Percentiles rank a stretch among this genome's conserved stretches.
Conservation (phyloP, 2,113 vertebrate species). For the Eurystomus gularis region DNA sequence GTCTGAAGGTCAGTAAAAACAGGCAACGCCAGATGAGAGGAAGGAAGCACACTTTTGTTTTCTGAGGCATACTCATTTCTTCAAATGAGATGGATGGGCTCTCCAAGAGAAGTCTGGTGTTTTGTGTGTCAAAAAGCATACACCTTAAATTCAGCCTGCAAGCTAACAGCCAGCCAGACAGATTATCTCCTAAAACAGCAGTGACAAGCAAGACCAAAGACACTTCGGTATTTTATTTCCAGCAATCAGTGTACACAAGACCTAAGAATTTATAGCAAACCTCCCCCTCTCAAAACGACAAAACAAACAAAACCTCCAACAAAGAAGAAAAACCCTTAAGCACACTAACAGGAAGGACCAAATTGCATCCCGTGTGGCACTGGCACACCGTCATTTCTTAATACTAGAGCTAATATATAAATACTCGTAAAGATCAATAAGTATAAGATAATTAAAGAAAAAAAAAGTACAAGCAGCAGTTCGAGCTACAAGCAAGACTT, state of each 20-base stretch:
- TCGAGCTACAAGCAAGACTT: neutral
- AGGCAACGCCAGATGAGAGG: neutral
- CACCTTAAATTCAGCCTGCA: neutral
- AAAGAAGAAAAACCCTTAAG: neutral
- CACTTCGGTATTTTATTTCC: neutral
- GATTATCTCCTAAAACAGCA: neutral
- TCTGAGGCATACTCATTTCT: neutral
- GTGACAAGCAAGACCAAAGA: neutral
- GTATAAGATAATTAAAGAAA: neutral
- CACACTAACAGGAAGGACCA: neutral
- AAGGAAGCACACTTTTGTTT: neutral
- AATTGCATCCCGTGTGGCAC: neutral
- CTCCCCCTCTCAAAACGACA: rapidly evolving
- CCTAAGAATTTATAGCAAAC: neutral
- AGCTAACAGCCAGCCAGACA: neutral
- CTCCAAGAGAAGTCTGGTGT: neutral
- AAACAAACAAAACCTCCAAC: neutral
- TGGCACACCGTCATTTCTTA: neutral
- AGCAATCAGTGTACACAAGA: neutral
- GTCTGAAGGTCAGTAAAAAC: neutral
- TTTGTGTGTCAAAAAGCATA: neutral
- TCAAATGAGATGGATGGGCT: neutral
- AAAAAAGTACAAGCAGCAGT: neutral
- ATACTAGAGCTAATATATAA: neutral
- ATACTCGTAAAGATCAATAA: neutral